Evolutionary conservation across 2,797 vertebrate species (phyloP).

Genomic region (Enoplosus armatus): DNA sequence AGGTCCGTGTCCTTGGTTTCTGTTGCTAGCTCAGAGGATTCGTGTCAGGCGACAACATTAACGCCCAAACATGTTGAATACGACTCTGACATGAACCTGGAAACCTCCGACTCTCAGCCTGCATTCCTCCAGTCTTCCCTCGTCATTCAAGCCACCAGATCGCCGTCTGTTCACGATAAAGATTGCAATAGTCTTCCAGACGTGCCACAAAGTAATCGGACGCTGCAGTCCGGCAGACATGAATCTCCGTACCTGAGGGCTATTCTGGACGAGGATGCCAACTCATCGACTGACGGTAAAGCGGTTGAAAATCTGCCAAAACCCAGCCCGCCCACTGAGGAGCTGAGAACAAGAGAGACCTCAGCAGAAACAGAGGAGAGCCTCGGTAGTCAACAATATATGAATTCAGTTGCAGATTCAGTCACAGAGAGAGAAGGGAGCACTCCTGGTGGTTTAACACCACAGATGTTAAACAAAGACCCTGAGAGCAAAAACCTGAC

Average conservation of each 20-base stretch:
- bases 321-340: conserved; percentile 84
- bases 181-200: conserved; percentile 90
- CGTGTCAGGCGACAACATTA: conserved; percentile 89
- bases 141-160: conserved; percentile 90
- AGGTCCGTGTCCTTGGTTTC: conserved; percentile 94
- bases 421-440: conserved; percentile 77
- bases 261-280: conserved; percentile 91
- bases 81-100: conserved; percentile 92
- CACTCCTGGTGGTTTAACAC: conserved; percentile 68
- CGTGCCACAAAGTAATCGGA: conserved; percentile 84
- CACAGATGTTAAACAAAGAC: conserved; percentile 77
- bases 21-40: conserved; percentile 96
- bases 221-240: conserved; percentile 82
- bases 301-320: conserved; percentile 84
- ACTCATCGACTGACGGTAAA: conserved; percentile 86
- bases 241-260: conserved; percentile 90
- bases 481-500: conserved; percentile 72
- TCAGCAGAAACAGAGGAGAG: conserved; percentile 79
- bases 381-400: conserved; percentile 51
- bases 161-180: conserved; percentile 90
- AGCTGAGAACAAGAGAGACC: conserved; percentile 83
- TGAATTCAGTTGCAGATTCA: conserved; percentile 83
- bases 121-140: conserved; percentile 93
- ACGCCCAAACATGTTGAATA: conserved; percentile 92
- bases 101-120: conserved; percentile 93